Conservation (phyloP, 2,113 vertebrate species). For the Stomatorhinus ivindoensis region DNA sequence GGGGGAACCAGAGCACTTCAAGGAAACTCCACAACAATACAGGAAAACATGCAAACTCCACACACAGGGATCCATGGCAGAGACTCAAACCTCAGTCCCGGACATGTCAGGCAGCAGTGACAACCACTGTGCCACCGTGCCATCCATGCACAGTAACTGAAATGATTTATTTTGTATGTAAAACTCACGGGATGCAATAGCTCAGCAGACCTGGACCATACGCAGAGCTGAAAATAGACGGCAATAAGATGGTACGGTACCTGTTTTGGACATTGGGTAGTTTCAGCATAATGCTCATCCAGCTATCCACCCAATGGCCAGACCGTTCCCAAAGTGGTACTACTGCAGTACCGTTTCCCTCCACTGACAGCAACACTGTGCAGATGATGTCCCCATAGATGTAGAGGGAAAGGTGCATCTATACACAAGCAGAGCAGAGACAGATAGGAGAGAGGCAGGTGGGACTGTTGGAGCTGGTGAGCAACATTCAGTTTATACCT, state of each 20-base stretch:
- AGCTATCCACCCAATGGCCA: slow-evolving; percentile 60
- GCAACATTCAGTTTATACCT: neutral
- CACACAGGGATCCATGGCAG: neutral
- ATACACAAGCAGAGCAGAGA: slow-evolving; percentile 10
- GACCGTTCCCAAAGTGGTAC: slow-evolving; percentile 59
- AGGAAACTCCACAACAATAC: neutral
- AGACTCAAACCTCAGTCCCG: neutral
- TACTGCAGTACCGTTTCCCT: slow-evolving; percentile 46
- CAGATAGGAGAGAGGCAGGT: neutral
- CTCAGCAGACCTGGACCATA: neutral
- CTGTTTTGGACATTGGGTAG: slow-evolving; percentile 59
- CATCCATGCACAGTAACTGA: neutral
- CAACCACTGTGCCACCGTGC: neutral
- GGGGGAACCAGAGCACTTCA: neutral
- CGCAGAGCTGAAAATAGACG: neutral
- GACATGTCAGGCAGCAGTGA: neutral
- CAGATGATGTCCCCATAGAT: slow-evolving; percentile 72
- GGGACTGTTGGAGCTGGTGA: too few species aligned
- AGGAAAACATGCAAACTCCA: neutral
- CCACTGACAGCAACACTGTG: slow-evolving; percentile 64
- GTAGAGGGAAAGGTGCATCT: slow-evolving; percentile 74
- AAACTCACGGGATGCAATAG: neutral
- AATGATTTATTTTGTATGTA: neutral
- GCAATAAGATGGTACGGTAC: slow-evolving; percentile 41
- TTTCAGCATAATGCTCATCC: slow-evolving; percentile 67